Conservation (phyloP, 2,797 vertebrate genomes). For the Ctenosaura bakeri region DNA sequence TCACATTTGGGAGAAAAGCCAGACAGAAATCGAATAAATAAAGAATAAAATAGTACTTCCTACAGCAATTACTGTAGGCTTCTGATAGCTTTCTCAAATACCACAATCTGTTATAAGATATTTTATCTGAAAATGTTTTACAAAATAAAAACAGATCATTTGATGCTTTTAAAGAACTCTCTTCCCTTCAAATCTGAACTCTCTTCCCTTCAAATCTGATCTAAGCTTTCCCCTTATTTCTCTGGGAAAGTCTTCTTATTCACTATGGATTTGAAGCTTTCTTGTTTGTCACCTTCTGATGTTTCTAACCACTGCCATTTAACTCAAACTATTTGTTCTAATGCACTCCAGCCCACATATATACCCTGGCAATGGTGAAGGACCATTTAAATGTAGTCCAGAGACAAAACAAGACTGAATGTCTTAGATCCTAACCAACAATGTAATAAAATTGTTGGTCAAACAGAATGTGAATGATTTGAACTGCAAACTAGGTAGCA, state of each 20-base stretch:
- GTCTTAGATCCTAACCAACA: background rate
- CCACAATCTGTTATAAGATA: too few relatives aligned
- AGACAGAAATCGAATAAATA: too few relatives aligned
- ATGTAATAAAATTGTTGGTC: conserved; percentile 19
- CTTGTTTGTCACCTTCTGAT: background rate
- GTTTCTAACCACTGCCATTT: too few relatives aligned
- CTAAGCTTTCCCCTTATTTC: background rate
- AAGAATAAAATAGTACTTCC: too few relatives aligned
- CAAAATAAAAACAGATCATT: too few relatives aligned
- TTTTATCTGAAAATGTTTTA: too few relatives aligned
- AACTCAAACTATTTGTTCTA: background rate
- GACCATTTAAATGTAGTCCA: background rate
- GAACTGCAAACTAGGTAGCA: conserved; percentile 2
- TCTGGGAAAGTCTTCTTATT: background rate
- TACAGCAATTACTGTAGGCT: too few relatives aligned
- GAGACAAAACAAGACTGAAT: background rate
- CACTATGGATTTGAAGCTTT: background rate
- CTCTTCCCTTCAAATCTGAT: background rate
- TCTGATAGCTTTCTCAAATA: too few relatives aligned
- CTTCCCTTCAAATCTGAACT: too few relatives aligned
- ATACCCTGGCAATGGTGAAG: background rate
- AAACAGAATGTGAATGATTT: background rate
- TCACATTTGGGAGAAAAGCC: too few relatives aligned
- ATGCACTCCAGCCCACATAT: background rate
- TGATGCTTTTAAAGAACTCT: too few relatives aligned